Evolutionary conservation across 1,140 invertebrate species (phyloP).

Genomic region (Melitaea cinxia): DNA sequence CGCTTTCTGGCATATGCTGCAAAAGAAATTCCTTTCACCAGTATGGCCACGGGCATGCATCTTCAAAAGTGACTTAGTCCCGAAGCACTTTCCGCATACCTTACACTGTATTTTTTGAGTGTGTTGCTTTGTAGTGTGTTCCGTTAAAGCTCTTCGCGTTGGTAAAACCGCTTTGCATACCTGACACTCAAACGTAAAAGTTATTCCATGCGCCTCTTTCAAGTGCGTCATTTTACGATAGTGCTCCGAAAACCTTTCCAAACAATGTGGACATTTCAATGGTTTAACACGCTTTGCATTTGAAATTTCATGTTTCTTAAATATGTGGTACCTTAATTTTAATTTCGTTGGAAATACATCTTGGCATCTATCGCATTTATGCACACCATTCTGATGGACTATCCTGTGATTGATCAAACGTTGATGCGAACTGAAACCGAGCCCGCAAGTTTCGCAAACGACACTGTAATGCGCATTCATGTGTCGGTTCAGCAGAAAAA

Average conservation of each 20-base stretch:
- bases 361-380: constrained; percentile 67
- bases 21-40: constrained; percentile 84
- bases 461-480: constrained; percentile 74
- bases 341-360: constrained; percentile 68
- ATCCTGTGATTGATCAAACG: constrained; percentile 67
- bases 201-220: constrained; percentile 67
- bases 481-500: constrained; percentile 70
- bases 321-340: constrained; percentile 65
- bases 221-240: constrained; percentile 74
- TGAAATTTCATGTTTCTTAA: constrained; percentile 64
- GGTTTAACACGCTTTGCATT: constrained; percentile 65
- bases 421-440: constrained; percentile 75
- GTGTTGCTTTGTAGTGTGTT: constrained; percentile 79
- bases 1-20: constrained; percentile 82
- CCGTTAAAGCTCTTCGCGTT: constrained; percentile 63
- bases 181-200: constrained; percentile 68
- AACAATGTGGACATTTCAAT: constrained; percentile 72
- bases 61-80: constrained; percentile 83
- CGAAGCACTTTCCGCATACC: constrained; percentile 81
- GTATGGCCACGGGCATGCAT: constrained; percentile 88
- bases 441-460: constrained; percentile 75
- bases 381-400: constrained; percentile 65
- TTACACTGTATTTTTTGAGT: constrained; percentile 82
- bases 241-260: constrained; percentile 70
- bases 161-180: constrained; percentile 59